Percentiles rank a stretch among this genome's conserved stretches.
Conservation (phyloP, 2,797 vertebrate genomes). For the Xyrichtys novacula region DNA sequence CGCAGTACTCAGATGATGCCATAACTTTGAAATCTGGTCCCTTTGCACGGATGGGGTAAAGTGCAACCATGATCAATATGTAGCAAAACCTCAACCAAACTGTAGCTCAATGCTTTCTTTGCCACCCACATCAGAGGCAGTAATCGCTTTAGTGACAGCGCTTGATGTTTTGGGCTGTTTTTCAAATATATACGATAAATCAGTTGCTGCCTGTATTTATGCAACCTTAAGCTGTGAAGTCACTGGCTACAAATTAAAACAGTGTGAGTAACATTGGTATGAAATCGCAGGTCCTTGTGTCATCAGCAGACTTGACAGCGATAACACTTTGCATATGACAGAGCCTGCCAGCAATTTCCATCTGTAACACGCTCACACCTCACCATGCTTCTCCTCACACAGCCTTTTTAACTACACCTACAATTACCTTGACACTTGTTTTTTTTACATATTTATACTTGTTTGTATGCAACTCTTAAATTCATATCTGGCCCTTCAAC, state of each 20-base stretch:
- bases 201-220: constrained; percentile 18
- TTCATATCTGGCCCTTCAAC: constrained; percentile 40
- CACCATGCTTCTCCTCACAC: not conserved
- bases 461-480: constrained; percentile 50
- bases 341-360: constrained; percentile 14
- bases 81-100: constrained; percentile 24
- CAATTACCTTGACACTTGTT: constrained; percentile 18
- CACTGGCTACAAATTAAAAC: constrained; percentile 3
- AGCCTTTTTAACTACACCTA: not conserved
- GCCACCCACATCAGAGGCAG: constrained; percentile 22
- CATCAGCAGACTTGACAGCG: not conserved
- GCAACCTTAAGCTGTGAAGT: constrained; percentile 18
- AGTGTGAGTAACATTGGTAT: constrained; percentile 13
- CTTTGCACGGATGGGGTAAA: constrained; percentile 60
- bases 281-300: constrained; percentile 21
- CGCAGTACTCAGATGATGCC: constrained; percentile 68
- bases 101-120: constrained; percentile 13
- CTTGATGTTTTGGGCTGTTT: constrained; percentile 27
- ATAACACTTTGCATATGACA: constrained; percentile 15
- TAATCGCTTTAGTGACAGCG: constrained; percentile 8
- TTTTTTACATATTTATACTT: not conserved
- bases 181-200: constrained; percentile 28
- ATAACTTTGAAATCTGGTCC: constrained; percentile 62
- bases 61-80: constrained; percentile 27
- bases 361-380: not conserved